A percentile compares a stretch with the other conserved stretches of the same genome.
phyloP scores from a whole-genome alignment of 1,140 invertebrate genomes.

The Zaprionus taronus region DNA sequence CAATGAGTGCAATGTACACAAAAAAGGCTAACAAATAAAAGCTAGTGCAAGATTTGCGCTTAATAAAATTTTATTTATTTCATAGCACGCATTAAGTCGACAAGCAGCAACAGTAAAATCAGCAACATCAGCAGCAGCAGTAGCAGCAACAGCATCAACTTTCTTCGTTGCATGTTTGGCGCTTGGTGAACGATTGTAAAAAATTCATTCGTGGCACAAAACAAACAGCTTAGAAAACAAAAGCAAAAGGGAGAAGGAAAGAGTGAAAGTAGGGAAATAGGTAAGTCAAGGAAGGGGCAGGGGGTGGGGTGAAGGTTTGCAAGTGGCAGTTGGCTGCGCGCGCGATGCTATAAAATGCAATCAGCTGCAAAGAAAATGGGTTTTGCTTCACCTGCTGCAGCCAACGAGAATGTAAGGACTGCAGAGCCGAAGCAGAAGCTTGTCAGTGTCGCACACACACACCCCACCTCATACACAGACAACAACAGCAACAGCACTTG shows the following conservation, averaged over 20 bases:
- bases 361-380: conserved; percentile 80
- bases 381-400: conserved; percentile 63
- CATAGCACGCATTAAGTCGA: conserved; percentile 10
- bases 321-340: conserved; percentile 49
- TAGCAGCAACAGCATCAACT: conserved; percentile 16
- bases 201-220: conserved; percentile 65
- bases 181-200: conserved; percentile 56
- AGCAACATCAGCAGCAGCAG: conserved; percentile 1
- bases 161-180: conserved; percentile 10
- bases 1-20: neutral
- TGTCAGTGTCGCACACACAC: neutral
- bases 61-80: conserved; percentile 68
- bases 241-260: neutral
- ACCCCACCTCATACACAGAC: neutral
- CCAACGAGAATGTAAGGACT: conserved; percentile 28
- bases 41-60: conserved; percentile 38
- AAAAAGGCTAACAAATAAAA: conserved; percentile 26
- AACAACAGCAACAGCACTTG: conserved; percentile 35
- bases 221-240: conserved; percentile 37
- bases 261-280: conserved; percentile 20
- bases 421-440: neutral
- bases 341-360: conserved; percentile 77
- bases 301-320: conserved; percentile 24
- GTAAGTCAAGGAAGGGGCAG: conserved; percentile 10
- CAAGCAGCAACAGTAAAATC: neutral